Base-by-base conservation (phyloP, 2,797 vertebrate species). In the Steatocranus sp. region DNA sequence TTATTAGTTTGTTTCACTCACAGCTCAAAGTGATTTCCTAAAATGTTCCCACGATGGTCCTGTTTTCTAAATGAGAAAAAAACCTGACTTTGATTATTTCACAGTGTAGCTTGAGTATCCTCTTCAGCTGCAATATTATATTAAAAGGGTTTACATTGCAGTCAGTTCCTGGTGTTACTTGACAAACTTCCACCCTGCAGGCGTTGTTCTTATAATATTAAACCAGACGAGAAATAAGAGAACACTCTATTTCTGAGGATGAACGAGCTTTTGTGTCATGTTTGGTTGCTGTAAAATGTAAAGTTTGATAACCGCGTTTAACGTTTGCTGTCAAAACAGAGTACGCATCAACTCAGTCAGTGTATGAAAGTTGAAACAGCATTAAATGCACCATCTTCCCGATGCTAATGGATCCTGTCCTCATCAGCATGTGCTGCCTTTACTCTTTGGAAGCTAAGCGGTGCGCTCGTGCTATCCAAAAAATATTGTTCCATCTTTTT, bases 151-250 rank as follows among this genome's bases (percentile, higher is more conserved):
- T 91, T 88, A 77, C 20, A 63, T 66, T 51, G 81, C 78, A 73
- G 79, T 88, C 75, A 80, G 77, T 87, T 85, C 82, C 51, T 75
- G 86, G 91, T 94, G 78, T 94, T 89, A 14, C 79, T 91, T 95
- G 66, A 76, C 90, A 87, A 89, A 93, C 93, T 91, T 94, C 89
- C 93, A 93, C 63, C 93, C 91, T 82, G 81, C 20, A 32, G 94
- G 75, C 74, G 11, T 85, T 79, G 43, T 79, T 87, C 36, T 83
- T 53, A 79, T 75, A 82, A 81, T 12, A 41, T 80, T 76, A 68
- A 83, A 51, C 50, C 61, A 73, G 54, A 68, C 68, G 38, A 74
- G 77, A 84, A 89, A 88, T 38, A 54, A 77, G 83, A 91, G 75
- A 58, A 79, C 30, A 53, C 14, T 11, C 18, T 48, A 6, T 23